phyloP scores from a whole-genome alignment of 2,888 invertebrate genomes.

The Chaitophorus viminalis region DNA sequence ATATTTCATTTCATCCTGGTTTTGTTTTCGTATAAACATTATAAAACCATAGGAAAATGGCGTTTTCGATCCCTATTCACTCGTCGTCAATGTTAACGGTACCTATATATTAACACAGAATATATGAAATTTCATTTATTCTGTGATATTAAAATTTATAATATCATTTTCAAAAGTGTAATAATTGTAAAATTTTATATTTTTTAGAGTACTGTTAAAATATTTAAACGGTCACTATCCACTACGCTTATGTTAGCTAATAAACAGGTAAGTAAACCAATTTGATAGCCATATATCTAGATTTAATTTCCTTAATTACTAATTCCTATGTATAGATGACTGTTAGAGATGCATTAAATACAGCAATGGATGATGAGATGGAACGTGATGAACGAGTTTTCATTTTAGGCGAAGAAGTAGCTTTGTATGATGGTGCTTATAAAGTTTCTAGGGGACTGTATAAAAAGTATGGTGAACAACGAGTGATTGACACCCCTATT shows the following conservation, averaged over 20 bases:
- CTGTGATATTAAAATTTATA: neutral
- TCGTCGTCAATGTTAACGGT: conserved; percentile 21
- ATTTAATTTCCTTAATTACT: neutral
- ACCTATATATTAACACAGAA: neutral
- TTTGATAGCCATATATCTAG: neutral
- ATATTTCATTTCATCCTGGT: neutral
- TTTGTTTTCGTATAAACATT: neutral
- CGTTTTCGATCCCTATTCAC: conserved; percentile 34
- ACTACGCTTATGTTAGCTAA: conserved; percentile 23
- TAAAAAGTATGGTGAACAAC: conserved; percentile 97
- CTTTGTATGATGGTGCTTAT: conserved; percentile 97
- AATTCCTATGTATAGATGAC: conserved; percentile 75
- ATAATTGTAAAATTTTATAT: neutral
- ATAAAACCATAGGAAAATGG: conserved; percentile 16
- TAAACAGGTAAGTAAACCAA: conserved; percentile 36
- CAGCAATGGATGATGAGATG: conserved; percentile 97
- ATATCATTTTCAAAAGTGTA: neutral
- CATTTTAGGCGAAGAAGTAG: conserved; percentile 96
- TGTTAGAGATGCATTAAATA: conserved; percentile 95
- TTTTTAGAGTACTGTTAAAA: conserved; percentile 28
- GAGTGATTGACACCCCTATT: conserved; percentile 97
- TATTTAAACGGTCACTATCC: conserved; percentile 39
- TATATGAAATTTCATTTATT: too few species aligned
- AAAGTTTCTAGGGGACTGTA: conserved; percentile 92
- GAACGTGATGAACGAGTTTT: conserved; percentile 90